Conservation (phyloP, 2,797 vertebrate species). For the Rhabdophis nuchalis region DNA sequence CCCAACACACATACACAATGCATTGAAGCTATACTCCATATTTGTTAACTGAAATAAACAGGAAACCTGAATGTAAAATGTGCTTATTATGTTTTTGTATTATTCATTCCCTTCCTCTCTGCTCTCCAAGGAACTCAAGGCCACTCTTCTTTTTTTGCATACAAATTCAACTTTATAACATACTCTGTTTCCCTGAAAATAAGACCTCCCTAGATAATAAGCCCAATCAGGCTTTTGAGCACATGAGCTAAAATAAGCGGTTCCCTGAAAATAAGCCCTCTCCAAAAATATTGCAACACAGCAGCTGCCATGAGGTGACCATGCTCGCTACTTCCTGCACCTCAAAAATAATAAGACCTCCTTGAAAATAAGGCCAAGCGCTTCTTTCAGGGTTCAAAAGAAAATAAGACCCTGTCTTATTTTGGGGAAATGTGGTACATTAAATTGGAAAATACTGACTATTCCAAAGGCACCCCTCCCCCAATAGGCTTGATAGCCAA, state of each 20-base stretch:
- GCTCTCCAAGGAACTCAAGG: not conserved
- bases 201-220: too few species aligned
- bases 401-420: too few species aligned
- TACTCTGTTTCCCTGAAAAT: not conserved
- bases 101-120: not conserved
- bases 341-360: too few species aligned
- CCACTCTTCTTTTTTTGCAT: not conserved
- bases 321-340: too few species aligned
- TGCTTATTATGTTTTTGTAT: not conserved
- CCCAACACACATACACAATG: too few species aligned
- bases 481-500: not conserved
- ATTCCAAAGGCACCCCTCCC: not conserved
- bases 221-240: too few species aligned
- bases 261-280: too few species aligned
- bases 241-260: too few species aligned
- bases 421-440: not conserved
- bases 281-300: too few species aligned
- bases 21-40: not conserved
- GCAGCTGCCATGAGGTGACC: too few species aligned
- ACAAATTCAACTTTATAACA: not conserved
- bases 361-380: too few species aligned
- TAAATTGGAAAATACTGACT: not conserved
- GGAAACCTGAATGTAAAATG: not conserved
- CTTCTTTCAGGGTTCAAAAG: too few species aligned
- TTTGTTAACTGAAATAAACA: not conserved